Evolutionary conservation across 2,113 vertebrate genomes (phyloP).

Genomic region (Willisornis vidua): DNA sequence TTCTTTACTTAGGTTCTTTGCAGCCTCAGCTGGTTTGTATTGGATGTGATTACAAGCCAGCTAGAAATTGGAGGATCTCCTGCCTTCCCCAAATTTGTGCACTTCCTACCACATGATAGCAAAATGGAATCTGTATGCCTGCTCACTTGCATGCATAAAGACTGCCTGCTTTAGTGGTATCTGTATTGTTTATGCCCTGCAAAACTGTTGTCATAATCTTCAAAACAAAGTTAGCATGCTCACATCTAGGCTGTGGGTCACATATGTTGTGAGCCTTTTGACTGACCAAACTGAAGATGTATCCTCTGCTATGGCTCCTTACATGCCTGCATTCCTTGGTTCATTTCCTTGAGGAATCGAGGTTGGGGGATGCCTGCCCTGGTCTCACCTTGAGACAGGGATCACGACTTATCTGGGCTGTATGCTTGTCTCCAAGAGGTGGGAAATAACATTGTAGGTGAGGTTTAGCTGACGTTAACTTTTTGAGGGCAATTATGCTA

Average conservation of each 20-base stretch:
- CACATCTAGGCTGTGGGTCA: neutral
- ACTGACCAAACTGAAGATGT: neutral
- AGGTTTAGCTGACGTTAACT: neutral
- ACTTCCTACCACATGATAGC: fast-evolving
- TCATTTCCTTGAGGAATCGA: neutral
- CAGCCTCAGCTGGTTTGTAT: neutral
- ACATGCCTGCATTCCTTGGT: neutral
- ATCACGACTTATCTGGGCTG: fast-evolving
- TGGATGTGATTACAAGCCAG: neutral
- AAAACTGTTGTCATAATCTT: neutral
- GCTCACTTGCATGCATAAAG: neutral
- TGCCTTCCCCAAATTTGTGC: neutral
- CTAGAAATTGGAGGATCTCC: neutral
- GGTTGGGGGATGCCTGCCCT: too few relatives aligned
- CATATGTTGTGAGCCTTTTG: neutral
- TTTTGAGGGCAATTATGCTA: neutral
- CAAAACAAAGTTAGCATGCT: neutral
- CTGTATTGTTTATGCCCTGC: neutral
- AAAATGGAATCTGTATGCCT: neutral
- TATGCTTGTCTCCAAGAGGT: neutral
- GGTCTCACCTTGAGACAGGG: neutral
- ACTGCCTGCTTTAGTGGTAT: neutral
- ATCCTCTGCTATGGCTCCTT: neutral
- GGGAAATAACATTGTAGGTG: neutral
- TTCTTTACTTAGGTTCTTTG: neutral